Conservation (phyloP, 2,888 invertebrate species). For the Coenonympha glycerion region DNA sequence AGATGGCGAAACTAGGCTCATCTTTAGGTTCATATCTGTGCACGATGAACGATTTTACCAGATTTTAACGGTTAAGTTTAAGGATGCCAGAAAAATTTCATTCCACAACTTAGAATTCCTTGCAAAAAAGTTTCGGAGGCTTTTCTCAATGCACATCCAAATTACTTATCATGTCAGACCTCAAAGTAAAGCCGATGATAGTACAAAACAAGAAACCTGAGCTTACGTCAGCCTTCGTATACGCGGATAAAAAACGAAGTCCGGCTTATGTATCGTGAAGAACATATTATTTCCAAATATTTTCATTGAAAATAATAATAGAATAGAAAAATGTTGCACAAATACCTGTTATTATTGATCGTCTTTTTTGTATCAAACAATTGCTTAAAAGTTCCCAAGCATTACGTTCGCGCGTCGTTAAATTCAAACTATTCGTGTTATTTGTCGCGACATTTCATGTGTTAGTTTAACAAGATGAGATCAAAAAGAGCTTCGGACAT, state of each 20-base stretch:
- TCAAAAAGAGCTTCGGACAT: conserved; percentile 36
- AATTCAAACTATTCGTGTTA: conserved; percentile 28
- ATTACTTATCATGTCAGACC: conserved; percentile 27
- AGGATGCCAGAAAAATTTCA: too few species aligned
- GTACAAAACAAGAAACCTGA: conserved; percentile 50
- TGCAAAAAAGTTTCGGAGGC: too few species aligned
- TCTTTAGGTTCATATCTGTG: too few species aligned
- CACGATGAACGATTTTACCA: too few species aligned
- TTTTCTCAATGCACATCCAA: too few species aligned
- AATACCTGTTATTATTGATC: conserved; percentile 49
- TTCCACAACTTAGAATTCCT: too few species aligned
- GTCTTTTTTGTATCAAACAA: conserved; percentile 48
- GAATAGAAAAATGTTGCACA: conserved; percentile 48
- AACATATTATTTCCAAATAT: conserved; percentile 39
- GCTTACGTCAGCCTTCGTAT: conserved; percentile 54
- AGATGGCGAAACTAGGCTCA: too few species aligned
- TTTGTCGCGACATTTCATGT: conserved; percentile 23
- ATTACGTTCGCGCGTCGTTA: conserved; percentile 44
- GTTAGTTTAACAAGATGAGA: conserved; percentile 24
- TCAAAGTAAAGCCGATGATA: conserved; percentile 30
- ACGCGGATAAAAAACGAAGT: conserved; percentile 58
- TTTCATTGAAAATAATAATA: conserved; percentile 14
- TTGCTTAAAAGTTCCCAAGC: conserved; percentile 44
- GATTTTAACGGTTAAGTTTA: too few species aligned
- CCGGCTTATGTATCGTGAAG: conserved; percentile 57